These are phyloP conservation scores for Tuberolachnus salignus DNA, from an alignment of 2,888 invertebrate species.

Conservation along the genomic window DNA sequence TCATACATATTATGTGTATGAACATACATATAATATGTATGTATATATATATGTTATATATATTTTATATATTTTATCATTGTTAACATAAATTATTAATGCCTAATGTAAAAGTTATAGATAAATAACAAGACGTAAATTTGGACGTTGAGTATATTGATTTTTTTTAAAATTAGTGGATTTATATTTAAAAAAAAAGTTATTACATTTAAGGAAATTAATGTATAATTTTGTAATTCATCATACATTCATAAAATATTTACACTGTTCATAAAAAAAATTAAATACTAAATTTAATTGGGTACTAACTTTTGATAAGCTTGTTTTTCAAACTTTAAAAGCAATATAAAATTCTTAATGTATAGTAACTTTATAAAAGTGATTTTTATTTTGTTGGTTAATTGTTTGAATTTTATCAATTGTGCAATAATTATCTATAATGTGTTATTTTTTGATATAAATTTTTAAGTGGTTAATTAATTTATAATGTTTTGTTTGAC, in stretches of 20 bases:
- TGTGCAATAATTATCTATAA: conserved; percentile 7
- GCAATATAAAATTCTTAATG: background rate
- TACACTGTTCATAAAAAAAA: background rate
- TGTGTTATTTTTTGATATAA: background rate
- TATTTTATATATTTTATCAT: conserved; percentile 44
- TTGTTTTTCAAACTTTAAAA: background rate
- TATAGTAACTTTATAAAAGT: conserved; percentile 31
- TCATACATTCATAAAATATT: background rate
- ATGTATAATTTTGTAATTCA: conserved; percentile 1
- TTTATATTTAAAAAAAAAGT: background rate
- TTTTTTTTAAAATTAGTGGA: background rate
- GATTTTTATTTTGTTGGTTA: conserved; percentile 25
- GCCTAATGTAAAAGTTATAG: conserved; percentile 28
- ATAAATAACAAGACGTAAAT: conserved; percentile 18
- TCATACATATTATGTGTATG: conserved; percentile 10
- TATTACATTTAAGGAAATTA: conserved; percentile 1
- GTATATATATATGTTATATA: conserved; percentile 38
- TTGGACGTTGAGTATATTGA: conserved; percentile 2
- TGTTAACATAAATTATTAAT: conserved; percentile 49
- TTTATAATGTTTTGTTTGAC: conserved; percentile 1
- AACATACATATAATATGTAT: background rate
- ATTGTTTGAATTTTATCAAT: conserved; percentile 17
- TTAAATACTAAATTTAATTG: background rate
- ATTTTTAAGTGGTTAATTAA: background rate
- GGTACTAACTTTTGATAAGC: background rate